phyloP scores from a whole-genome alignment of 2,113 vertebrate species.

The Alaudala cheleensis region DNA sequence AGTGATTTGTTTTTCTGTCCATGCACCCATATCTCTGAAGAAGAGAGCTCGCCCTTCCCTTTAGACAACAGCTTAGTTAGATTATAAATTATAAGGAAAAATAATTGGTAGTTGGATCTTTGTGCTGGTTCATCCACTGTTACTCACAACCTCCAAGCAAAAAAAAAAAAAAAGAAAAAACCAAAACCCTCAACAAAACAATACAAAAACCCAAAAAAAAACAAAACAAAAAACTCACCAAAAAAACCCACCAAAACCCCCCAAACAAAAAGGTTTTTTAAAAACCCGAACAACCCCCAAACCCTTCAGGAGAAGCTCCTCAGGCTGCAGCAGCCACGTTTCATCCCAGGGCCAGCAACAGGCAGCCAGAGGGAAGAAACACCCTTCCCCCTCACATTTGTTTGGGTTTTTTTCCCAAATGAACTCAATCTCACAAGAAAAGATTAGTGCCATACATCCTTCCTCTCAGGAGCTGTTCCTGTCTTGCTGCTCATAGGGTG shows the following conservation, averaged over 20 bases:
- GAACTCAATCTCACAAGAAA: background rate
- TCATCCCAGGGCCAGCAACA: background rate
- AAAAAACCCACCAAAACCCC: background rate
- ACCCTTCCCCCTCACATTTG: background rate
- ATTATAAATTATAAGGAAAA: background rate
- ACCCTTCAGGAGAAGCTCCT: background rate
- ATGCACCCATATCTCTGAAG: rapidly evolving
- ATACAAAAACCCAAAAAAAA: background rate
- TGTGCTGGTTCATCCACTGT: rapidly evolving
- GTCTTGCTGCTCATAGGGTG: background rate
- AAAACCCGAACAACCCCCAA: background rate
- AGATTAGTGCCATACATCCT: background rate
- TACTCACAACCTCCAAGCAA: background rate
- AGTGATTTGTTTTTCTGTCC: rapidly evolving
- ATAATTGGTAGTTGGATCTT: background rate
- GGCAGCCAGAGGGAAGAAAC: background rate
- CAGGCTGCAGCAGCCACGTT: rapidly evolving
- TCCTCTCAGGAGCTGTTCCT: background rate
- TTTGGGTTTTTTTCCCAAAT: background rate
- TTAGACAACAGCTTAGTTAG: background rate
- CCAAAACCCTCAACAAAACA: no score
- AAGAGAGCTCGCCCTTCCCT: rapidly evolving
- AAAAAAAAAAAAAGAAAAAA: background rate
- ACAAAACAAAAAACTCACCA: background rate
- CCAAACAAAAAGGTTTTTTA: background rate